These are phyloP conservation scores for Caenorhabditis wallacei DNA, from an alignment of 2,888 invertebrate species.

Conservation along the genomic window DNA sequence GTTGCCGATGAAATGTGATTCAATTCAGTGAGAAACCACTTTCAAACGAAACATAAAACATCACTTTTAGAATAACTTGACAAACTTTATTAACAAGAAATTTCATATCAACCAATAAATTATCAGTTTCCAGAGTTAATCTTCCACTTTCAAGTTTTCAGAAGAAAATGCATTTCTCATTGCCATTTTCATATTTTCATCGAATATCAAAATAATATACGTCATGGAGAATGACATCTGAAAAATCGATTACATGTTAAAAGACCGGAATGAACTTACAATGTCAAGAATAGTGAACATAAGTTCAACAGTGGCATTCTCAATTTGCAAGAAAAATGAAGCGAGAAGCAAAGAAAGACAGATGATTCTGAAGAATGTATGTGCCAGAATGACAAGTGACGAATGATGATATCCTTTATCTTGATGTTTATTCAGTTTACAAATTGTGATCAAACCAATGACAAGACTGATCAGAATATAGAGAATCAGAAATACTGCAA, in stretches of 20 bases:
- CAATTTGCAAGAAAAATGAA: constrained; percentile 22
- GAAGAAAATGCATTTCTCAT: not conserved
- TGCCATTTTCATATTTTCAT: constrained; percentile 13
- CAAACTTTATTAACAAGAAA: too few species aligned
- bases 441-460: constrained; percentile 1
- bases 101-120: too few species aligned
- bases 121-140: not conserved
- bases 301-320: constrained; percentile 8
- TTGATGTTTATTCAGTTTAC: constrained; percentile 21
- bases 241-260: not conserved
- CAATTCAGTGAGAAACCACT: too few species aligned
- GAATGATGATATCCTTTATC: constrained; percentile 4
- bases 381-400: constrained; percentile 3
- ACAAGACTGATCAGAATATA: constrained; percentile 16
- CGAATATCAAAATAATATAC: constrained; percentile 9
- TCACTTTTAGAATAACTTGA: too few species aligned
- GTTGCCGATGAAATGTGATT: too few species aligned
- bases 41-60: too few species aligned
- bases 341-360: not conserved
- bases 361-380: constrained; percentile 21
- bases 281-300: constrained; percentile 27
- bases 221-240: constrained; percentile 37
- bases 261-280: not conserved
- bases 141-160: not conserved
- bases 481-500: constrained; percentile 6